Evolutionary conservation across 2,797 vertebrate genomes (phyloP).

Genomic region (Pseudochirops corinnae): DNA sequence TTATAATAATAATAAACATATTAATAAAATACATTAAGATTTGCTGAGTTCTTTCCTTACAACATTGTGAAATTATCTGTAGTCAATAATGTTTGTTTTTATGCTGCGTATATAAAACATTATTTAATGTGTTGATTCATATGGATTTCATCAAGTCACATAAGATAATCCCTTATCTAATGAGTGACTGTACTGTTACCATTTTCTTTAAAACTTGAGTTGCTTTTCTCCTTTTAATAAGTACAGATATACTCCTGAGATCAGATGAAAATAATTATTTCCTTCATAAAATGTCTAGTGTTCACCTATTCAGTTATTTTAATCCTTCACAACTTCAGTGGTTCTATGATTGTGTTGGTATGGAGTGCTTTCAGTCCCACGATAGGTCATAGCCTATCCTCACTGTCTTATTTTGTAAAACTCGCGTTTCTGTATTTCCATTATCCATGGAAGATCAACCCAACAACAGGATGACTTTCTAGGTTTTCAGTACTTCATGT

Average conservation of each 20-base stretch:
- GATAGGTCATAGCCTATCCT: too few relatives aligned
- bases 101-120: background rate
- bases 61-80: background rate
- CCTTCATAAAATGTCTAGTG: constrained; percentile 33
- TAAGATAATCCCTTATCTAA: background rate
- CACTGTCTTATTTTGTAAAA: too few relatives aligned
- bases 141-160: background rate
- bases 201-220: constrained; percentile 24
- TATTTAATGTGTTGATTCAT: background rate
- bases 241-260: background rate
- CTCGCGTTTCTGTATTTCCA: too few relatives aligned
- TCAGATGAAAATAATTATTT: constrained; percentile 6
- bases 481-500: too few relatives aligned
- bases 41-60: background rate
- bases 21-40: background rate
- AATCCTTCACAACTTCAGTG: background rate
- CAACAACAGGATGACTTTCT: too few relatives aligned
- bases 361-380: background rate
- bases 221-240: constrained; percentile 12
- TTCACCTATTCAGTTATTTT: background rate
- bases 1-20: background rate
- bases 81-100: background rate
- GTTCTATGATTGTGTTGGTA: background rate
- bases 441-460: too few relatives aligned
- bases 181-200: background rate